Evolutionary conservation across 2,113 vertebrate species (phyloP), one percentile per base, ranked within the genome.

Genomic region (Dasyprocta punctata): DNA sequence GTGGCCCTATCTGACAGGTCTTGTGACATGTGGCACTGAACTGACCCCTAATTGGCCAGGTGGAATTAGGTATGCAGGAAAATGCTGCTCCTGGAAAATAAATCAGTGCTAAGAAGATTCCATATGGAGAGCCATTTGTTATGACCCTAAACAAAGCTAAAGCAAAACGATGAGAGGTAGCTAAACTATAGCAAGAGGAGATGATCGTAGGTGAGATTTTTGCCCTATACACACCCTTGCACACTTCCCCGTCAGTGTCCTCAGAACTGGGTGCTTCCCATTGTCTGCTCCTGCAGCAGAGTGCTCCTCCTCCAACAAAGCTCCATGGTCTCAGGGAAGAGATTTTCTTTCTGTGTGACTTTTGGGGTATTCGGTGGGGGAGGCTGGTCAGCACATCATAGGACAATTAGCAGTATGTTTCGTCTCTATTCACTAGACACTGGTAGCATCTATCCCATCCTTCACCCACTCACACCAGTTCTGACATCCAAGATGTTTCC

Each of bases 331-430:
- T 36, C 9, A 14, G 7, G 36, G 26, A 58, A 60, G 36, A 20
- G n/a, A 2, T 16, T 41, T 10, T 16, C 28, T 63, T 22, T 26
- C 44, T 11, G 7, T n/a, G 54, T 19, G 0, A 3, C 28, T 36
- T 33, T 38, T 7, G 16, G 49, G n/a, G 49, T 4, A 0, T 0
- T 17, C 24, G 4, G 33, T 2, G 8, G 12, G 4, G 26, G 8
- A 49, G 0, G 1, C 33, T 6, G 82, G 6, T 26, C 36, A 36
- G n/a, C 8, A 14, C 14, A 38, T 3, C 5, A 12, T 24, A 17
- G 8, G 26, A 17, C 17, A 28, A 10, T 38, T 5, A 38, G 41
- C 49, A 36, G 4, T 2, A 8, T 0, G 3, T 7, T 54, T n/a
- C 58, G 16, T 26, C n/a, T 63, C 36, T 26, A 5, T 28, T 83